phyloP scores from a whole-genome alignment of 2,113 vertebrate species.

The Nibea albiflora region DNA sequence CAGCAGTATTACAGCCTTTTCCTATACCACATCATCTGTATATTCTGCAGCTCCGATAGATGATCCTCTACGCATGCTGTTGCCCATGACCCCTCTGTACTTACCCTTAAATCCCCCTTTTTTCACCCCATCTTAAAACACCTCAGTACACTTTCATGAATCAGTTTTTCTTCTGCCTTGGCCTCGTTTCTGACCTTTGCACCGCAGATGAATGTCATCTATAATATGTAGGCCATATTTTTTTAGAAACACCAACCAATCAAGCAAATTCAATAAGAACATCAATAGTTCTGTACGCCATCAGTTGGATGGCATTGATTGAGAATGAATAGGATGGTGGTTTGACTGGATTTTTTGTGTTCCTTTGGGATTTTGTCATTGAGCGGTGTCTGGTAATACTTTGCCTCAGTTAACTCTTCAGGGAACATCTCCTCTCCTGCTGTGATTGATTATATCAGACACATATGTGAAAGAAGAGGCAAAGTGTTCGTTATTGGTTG shows the following conservation, averaged over 20 bases:
- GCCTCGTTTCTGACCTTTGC: not conserved
- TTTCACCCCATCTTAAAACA: not conserved
- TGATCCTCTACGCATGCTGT: not conserved
- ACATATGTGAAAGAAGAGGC: no score
- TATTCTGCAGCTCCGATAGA: not conserved
- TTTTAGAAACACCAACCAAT: not conserved
- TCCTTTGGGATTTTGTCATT: not conserved
- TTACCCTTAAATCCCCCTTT: not conserved
- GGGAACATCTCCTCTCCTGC: not conserved
- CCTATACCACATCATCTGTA: not conserved
- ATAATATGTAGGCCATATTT: constrained; percentile 9
- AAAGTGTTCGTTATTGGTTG: not conserved
- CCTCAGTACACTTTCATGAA: constrained; percentile 2
- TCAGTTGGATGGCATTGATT: constrained; percentile 20
- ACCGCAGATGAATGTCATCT: not conserved
- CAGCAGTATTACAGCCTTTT: not conserved
- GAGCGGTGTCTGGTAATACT: not conserved
- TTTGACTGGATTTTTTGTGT: not conserved
- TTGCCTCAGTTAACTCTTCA: not conserved
- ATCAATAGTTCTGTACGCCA: constrained; percentile 2
- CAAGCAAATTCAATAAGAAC: constrained; percentile 15
- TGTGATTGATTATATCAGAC: not conserved
- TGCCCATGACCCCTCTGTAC: not conserved
- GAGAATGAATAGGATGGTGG: not conserved
- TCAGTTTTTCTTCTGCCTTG: constrained; percentile 1